phyloP scores from a whole-genome alignment of 2,888 invertebrate genomes.

The Netelia inedita region DNA sequence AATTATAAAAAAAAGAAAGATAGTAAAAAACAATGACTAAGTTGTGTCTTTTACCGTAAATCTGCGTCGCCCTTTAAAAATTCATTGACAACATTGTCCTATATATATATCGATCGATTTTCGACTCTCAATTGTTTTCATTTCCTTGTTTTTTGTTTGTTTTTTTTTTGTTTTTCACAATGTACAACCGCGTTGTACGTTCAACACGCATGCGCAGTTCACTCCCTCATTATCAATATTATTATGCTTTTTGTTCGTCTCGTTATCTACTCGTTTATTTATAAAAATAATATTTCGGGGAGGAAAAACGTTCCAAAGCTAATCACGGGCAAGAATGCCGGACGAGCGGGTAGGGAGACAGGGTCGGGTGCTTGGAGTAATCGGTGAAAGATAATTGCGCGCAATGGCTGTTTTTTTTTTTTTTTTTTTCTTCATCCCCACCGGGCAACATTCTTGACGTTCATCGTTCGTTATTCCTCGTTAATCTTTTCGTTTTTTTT shows the following conservation, averaged over 20 bases:
- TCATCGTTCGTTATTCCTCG: slow-evolving; percentile 18
- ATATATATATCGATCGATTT: slow-evolving; percentile 72
- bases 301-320: slow-evolving; percentile 79
- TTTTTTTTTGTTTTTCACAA: slow-evolving; percentile 10
- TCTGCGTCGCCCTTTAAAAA: slow-evolving; percentile 79
- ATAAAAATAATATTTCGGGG: slow-evolving; percentile 84
- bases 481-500: slow-evolving; percentile 24
- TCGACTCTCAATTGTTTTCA: neutral
- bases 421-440: slow-evolving; percentile 26
- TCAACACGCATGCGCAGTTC: neutral
- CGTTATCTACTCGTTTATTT: slow-evolving; percentile 78
- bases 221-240: slow-evolving; percentile 1
- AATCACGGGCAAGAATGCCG: slow-evolving; percentile 68
- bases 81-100: slow-evolving; percentile 72
- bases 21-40: slow-evolving; percentile 85
- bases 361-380: slow-evolving; percentile 3
- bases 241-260: neutral
- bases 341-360: slow-evolving; percentile 5
- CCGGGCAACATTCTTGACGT: neutral
- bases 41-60: slow-evolving; percentile 80
- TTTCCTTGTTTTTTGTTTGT: neutral
- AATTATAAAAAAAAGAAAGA: slow-evolving; percentile 72
- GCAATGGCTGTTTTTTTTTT: slow-evolving; percentile 9
- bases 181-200: slow-evolving; percentile 4
- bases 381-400: slow-evolving; percentile 43